Evolutionary conservation across 2,113 vertebrate species (phyloP), one percentile per base, ranked within the genome.

Genomic region (Silurus asotus): DNA sequence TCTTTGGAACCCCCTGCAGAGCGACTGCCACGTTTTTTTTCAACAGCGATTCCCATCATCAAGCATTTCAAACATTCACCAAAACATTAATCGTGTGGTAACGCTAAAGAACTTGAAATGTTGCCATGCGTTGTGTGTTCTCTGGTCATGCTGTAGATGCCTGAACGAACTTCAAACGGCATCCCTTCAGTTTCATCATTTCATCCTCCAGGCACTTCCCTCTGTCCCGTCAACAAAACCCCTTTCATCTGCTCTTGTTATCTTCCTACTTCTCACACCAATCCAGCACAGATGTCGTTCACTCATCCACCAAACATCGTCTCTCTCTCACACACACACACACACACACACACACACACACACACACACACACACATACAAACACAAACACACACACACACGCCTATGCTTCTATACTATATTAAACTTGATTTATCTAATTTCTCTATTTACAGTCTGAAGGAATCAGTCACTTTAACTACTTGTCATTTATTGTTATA

Each of bases 181-280:
- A 62, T 79, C n/a, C 25, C 53, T 19, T 49, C 23, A 49, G 79
- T 64, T 81, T 51, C 59, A 81, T 81, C 79, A 81, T 81, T 64
- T 64, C 7, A 64, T 81, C 65, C 79, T 49, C 59, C 45, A 64
- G 45, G 6, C 45, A 15, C 58, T 59, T 20, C 55, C 5, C 25
- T 45, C 25, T 45, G 11, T 64, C 19, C 45, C 10, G 65, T 81
- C 59, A 64, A 64, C 28, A 65, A 81, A 81, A n/a, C 45, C 23
- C 37, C 79, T 81, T 81, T 91, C 64, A 90, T 90, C 87, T 70
- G 80, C 19, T 81, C 77, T 45, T 79, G 53, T 23, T 83, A 77
- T 53, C 56, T 49, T 51, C 59, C 74, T 64, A 62, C 25, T 55
- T 76, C 10, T 83, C 65, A 76, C 20, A 88, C 87, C 72, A 82